A percentile compares a stretch with the other conserved stretches of the same genome.
phyloP scores from a whole-genome alignment of 2,888 invertebrate genomes.

The Vesta saturnalis region DNA sequence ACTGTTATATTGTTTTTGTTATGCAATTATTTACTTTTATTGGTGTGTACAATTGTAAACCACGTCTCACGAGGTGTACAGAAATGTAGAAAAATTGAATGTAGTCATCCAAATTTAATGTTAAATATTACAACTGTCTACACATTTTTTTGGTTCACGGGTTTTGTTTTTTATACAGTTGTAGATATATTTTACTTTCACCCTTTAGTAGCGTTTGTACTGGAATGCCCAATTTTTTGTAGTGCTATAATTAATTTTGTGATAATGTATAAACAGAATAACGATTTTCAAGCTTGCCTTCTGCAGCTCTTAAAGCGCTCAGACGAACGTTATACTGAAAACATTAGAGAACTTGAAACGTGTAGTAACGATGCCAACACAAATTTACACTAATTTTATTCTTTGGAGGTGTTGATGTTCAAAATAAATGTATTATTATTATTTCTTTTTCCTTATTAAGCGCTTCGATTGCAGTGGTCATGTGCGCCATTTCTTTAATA shows the following conservation, averaged over 20 bases:
- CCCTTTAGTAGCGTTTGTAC: background rate
- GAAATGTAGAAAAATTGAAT: background rate
- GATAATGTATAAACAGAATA: background rate
- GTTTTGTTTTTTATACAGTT: background rate
- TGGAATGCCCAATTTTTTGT: background rate
- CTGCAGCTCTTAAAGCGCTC: background rate
- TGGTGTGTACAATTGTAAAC: background rate
- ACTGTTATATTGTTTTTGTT: background rate
- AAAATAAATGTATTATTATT: no score
- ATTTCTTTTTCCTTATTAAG: no score
- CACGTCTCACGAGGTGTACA: background rate
- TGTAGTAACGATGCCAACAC: no score
- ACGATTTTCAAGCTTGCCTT: slow-evolving; percentile 7
- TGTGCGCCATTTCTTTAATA: no score
- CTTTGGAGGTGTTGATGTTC: no score
- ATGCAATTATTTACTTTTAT: background rate
- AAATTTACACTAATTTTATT: no score
- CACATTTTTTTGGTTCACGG: slow-evolving; percentile 1
- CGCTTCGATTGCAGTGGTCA: no score
- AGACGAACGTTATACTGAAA: background rate
- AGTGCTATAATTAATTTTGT: background rate
- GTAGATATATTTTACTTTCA: background rate
- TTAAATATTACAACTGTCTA: background rate
- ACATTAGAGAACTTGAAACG: background rate
- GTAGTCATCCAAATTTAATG: background rate